phyloP scores from a whole-genome alignment of 2,888 invertebrate genomes.

The Dusona sp. region DNA sequence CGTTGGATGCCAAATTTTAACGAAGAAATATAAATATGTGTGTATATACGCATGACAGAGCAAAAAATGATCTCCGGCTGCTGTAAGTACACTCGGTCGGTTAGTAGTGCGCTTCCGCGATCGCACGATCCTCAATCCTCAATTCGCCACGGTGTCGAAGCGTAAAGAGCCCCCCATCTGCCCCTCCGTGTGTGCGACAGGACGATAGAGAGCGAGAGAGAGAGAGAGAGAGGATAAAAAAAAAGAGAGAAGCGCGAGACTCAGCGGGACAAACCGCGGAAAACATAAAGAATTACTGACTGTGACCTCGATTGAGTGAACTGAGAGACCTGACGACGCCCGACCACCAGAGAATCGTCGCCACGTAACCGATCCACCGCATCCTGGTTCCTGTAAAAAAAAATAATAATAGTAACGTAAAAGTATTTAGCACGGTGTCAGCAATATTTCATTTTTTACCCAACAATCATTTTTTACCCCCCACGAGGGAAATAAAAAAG shows the following conservation, averaged over 20 bases:
- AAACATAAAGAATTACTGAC: slow-evolving; percentile 79
- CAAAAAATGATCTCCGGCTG: slow-evolving; percentile 36
- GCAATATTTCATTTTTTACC: neutral
- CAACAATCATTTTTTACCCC: neutral
- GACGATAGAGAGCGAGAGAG: neutral
- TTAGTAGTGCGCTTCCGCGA: slow-evolving; percentile 65
- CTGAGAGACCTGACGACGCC: slow-evolving; percentile 84
- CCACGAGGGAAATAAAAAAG: neutral
- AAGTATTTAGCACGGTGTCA: neutral
- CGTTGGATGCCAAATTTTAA: neutral
- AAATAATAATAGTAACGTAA: neutral
- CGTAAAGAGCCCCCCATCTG: slow-evolving; percentile 22
- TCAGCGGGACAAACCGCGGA: slow-evolving; percentile 46
- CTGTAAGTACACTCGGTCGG: slow-evolving; percentile 53
- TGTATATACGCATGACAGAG: neutral
- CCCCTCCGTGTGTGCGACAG: slow-evolving; percentile 15
- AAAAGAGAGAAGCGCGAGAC: slow-evolving; percentile 1
- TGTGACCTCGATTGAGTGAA: slow-evolving; percentile 84
- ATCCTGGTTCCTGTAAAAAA: slow-evolving; percentile 83
- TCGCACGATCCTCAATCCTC: slow-evolving; percentile 57
- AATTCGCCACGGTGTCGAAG: slow-evolving; percentile 45
- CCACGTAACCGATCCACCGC: slow-evolving; percentile 85
- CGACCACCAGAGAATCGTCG: slow-evolving; percentile 85
- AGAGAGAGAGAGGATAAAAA: neutral
- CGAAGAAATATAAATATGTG: slow-evolving; percentile 2